Evolutionary conservation across 2,888 invertebrate species (phyloP), one percentile per base, ranked within the genome.

Genomic region (Osedax frankpressi): DNA sequence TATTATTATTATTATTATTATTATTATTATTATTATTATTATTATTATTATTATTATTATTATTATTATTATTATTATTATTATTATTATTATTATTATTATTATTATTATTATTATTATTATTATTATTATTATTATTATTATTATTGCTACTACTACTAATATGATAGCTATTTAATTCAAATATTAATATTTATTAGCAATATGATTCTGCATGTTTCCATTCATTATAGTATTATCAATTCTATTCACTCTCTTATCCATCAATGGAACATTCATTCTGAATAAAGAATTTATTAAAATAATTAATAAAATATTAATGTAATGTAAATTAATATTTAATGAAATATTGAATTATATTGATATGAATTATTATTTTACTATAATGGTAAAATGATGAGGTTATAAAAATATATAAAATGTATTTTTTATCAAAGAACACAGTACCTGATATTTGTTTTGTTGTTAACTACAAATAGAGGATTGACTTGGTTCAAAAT

Each of bases 401-500:
- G 19, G 6, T 44, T 44, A 44, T 44, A 11, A 44, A 19, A 6
- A 44, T 44, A 44, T 44, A 44, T 44, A 44, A 44, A 11, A 44
- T 44, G 19, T 11, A 44, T 44, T 44, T 11, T 44, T n/a, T n/a
- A n/a, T n/a, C n/a, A n/a, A n/a, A n/a, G n/a, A n/a, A n/a, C n/a
- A n/a, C n/a, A n/a, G n/a, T n/a, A 44, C 44, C 44, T 82, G 79
- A 83, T 80, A 74, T 84, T 84, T 24, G 82, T 83, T 75, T 81
- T 81, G 76, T 82, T 81, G 77, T 84, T 84, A 75, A 84, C 80
- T 30, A 85, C 82, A 73, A 85, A 82, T 25, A 85, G 79, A 65
- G 85, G 84, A 77, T 85, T 85, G 74, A 81, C 81, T 74, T 84
- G 81, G 71, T 80, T 81, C 69, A 85, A 79, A 60, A 84, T 83